A percentile compares a stretch with the other conserved stretches of the same genome.
Conservation (phyloP, 2,888 invertebrate species). For the Drosophila heteroneura region DNA sequence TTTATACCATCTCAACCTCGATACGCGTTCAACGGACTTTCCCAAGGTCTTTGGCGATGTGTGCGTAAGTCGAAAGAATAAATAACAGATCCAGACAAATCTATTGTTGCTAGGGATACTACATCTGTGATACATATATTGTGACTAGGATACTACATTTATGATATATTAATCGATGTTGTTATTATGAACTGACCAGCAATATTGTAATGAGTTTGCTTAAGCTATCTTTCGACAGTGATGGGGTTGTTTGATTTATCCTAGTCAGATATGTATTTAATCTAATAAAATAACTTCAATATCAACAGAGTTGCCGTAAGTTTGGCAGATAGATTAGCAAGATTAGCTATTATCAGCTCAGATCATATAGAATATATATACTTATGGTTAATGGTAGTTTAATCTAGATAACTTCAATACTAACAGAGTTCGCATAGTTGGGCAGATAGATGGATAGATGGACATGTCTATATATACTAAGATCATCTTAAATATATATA, state of each 20-base stretch:
- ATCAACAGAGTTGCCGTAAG: not conserved
- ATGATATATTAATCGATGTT: not conserved
- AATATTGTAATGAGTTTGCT: not conserved
- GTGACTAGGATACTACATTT: no score
- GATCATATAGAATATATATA: no score
- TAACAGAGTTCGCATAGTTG: not conserved
- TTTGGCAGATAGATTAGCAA: not conserved
- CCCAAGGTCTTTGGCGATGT: slow-evolving; percentile 97
- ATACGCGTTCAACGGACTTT: slow-evolving; percentile 93
- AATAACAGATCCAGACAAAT: not conserved
- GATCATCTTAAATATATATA: not conserved
- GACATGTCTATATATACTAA: not conserved
- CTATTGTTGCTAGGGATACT: not conserved
- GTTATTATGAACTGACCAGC: not conserved
- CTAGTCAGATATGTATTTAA: not conserved
- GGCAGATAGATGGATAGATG: no score
- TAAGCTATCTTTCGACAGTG: not conserved
- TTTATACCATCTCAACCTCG: slow-evolving; percentile 93
- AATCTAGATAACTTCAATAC: not conserved
- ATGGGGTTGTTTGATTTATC: not conserved
- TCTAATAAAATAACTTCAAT: not conserved
- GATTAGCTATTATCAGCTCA: no score
- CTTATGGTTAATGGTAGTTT: no score
- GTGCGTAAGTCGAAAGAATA: slow-evolving; percentile 88
- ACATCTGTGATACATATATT: not conserved